These are phyloP conservation scores for Antheraea yamamai DNA, from an alignment of 2,888 invertebrate genomes.

Conservation along the genomic window DNA sequence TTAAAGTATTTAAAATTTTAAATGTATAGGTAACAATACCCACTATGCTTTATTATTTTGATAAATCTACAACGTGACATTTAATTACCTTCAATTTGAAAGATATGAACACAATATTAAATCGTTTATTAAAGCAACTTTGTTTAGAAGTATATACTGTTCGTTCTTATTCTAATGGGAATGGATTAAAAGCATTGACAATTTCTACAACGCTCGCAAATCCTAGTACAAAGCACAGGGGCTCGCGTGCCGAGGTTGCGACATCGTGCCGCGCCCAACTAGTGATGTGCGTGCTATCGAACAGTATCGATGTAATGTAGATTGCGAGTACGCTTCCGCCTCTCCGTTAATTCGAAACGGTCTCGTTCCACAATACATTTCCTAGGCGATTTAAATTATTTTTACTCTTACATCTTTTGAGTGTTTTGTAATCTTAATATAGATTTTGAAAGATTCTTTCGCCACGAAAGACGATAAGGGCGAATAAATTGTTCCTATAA, in stretches of 20 bases:
- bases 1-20: too few relatives aligned
- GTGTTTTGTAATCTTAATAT: slow-evolving; percentile 15
- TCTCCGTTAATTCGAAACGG: slow-evolving; percentile 45
- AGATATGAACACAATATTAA: slow-evolving; percentile 3
- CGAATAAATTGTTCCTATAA: background rate
- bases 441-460: background rate
- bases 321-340: slow-evolving; percentile 51
- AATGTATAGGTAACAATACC: too few relatives aligned
- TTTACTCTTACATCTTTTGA: slow-evolving; percentile 21
- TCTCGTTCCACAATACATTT: slow-evolving; percentile 36
- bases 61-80: too few relatives aligned
- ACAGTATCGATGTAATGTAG: slow-evolving; percentile 57
- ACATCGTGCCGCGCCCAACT: slow-evolving; percentile 62
- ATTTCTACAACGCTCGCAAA: slow-evolving; percentile 25
- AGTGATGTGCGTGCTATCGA: slow-evolving; percentile 64
- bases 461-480: background rate
- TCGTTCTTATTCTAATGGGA: slow-evolving; percentile 10
- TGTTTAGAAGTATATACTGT: slow-evolving; percentile 10
- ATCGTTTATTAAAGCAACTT: slow-evolving; percentile 4
- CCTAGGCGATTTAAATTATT: slow-evolving; percentile 35
- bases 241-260: slow-evolving; percentile 71
- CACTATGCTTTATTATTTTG: too few relatives aligned
- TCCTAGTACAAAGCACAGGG: slow-evolving; percentile 39
- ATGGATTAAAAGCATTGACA: slow-evolving; percentile 30
- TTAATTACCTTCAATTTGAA: too few relatives aligned